phyloP scores from a whole-genome alignment of 2,888 invertebrate genomes.

The Philhelius pedissequus region DNA sequence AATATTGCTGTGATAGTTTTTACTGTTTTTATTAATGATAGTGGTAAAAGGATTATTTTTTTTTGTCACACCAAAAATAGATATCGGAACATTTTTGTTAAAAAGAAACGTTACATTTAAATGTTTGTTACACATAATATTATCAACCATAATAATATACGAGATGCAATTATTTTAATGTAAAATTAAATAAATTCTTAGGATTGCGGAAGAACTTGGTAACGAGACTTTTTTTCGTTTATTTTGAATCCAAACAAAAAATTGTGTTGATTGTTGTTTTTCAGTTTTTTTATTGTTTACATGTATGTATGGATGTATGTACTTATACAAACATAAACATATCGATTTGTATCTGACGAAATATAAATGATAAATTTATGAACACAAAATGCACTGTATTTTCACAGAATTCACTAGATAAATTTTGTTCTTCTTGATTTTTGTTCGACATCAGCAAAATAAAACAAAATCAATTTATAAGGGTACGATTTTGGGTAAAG shows the following conservation, averaged over 20 bases:
- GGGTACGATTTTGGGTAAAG: neutral
- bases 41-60: constrained; percentile 14
- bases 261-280: neutral
- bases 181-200: neutral
- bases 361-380: constrained; percentile 23
- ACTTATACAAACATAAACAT: no score
- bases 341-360: constrained; percentile 12
- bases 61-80: constrained; percentile 56
- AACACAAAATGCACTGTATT: constrained; percentile 3
- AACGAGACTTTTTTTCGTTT: neutral
- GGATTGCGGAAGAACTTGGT: constrained; percentile 37
- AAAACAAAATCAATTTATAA: neutral
- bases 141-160: constrained; percentile 62
- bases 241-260: neutral
- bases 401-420: constrained; percentile 28
- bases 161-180: neutral
- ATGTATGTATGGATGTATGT: no score
- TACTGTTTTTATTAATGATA: neutral
- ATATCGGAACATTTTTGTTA: constrained; percentile 56
- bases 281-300: neutral
- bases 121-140: constrained; percentile 56
- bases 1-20: neutral
- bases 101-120: constrained; percentile 31
- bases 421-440: neutral
- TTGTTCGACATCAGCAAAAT: neutral